Evolutionary conservation across 1,140 invertebrate genomes (phyloP).

Genomic region (Plutomurus gul): DNA sequence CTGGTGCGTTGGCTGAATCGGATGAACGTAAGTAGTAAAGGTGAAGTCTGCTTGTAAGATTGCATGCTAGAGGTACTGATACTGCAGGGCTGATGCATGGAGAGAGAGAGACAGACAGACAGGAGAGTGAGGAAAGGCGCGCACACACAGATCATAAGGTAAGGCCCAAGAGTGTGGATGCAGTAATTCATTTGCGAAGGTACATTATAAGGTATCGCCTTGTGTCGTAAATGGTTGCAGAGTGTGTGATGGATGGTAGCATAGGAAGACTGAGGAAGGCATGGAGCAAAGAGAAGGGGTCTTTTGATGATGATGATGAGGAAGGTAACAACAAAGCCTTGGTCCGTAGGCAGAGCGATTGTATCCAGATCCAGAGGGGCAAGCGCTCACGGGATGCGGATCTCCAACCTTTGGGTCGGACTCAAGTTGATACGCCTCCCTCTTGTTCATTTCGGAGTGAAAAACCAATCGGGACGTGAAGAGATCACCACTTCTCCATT

Average conservation of each 20-base stretch:
- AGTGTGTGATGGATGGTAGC: neutral
- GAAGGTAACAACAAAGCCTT: conserved; percentile 24
- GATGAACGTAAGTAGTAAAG: no score
- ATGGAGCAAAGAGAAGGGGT: neutral
- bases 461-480: conserved; percentile 51
- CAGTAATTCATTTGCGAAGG: no score
- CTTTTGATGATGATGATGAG: neutral
- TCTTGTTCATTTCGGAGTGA: conserved; percentile 51
- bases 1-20: no score
- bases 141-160: no score
- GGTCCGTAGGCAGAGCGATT: conserved; percentile 31
- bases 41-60: no score
- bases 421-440: conserved; percentile 44
- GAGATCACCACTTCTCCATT: conserved; percentile 38
- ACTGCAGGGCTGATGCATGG: no score
- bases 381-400: conserved; percentile 39
- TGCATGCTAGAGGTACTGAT: no score
- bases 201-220: no score
- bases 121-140: no score
- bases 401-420: conserved; percentile 48
- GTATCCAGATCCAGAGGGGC: conserved; percentile 19
- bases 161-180: no score
- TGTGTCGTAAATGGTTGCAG: neutral
- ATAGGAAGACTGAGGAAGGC: neutral
- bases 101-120: no score